Conservation (phyloP, 1,140 invertebrate species). For the Amyelois transitella region DNA sequence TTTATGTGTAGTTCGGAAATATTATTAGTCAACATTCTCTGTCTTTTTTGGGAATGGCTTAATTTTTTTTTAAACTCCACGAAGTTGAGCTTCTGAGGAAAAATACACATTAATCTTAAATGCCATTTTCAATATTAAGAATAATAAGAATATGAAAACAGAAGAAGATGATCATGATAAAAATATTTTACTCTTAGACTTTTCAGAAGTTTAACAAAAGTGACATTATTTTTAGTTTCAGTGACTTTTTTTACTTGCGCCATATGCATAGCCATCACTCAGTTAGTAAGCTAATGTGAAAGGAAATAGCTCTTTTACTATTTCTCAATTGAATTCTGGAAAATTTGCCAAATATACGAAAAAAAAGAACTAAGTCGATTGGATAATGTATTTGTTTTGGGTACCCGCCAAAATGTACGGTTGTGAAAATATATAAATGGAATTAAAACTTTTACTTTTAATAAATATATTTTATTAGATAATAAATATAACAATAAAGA, state of each 20-base stretch:
- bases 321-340: conserved; percentile 4
- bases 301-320: background rate
- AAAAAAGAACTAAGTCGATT: conserved; percentile 11
- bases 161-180: background rate
- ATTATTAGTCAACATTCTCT: too few relatives aligned
- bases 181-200: background rate
- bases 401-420: conserved; percentile 13
- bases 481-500: too few relatives aligned
- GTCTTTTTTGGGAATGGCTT: too few relatives aligned
- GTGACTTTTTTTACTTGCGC: background rate
- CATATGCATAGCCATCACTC: background rate
- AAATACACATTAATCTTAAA: too few relatives aligned
- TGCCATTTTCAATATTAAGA: too few relatives aligned
- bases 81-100: too few relatives aligned
- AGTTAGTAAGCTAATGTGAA: background rate
- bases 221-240: background rate
- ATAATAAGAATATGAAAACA: too few relatives aligned
- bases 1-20: too few relatives aligned
- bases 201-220: background rate
- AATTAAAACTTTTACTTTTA: too few relatives aligned
- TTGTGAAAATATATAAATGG: too few relatives aligned
- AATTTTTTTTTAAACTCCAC: too few relatives aligned
- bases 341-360: conserved; percentile 12
- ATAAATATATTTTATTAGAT: too few relatives aligned
- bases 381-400: conserved; percentile 15